Conservation (phyloP, 2,113 vertebrate genomes). For the Tringa solitaria region DNA sequence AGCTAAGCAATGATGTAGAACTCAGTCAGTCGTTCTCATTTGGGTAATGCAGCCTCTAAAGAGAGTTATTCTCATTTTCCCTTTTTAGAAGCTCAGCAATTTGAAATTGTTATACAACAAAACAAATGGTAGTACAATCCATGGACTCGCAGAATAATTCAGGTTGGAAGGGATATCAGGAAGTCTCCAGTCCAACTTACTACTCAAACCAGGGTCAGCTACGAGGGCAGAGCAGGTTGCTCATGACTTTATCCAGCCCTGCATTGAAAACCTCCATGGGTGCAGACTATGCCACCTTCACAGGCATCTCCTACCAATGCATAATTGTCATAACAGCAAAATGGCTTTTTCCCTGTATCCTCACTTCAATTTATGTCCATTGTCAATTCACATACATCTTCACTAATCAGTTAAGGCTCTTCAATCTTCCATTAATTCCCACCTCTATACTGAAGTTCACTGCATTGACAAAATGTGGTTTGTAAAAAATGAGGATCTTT, state of each 20-base stretch:
- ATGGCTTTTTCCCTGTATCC: not conserved
- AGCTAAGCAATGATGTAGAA: not conserved
- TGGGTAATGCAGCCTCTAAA: not conserved
- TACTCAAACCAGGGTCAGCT: not conserved
- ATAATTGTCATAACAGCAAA: not conserved
- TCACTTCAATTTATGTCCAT: not conserved
- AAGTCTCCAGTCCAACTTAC: not conserved
- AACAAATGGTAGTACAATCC: not conserved
- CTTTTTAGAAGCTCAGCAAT: not conserved
- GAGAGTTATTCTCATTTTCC: not conserved
- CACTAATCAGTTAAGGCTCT: not conserved
- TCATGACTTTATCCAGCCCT: not conserved
- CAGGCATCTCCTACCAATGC: not conserved
- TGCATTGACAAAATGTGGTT: not conserved
- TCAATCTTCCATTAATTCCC: not conserved
- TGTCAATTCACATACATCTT: not conserved
- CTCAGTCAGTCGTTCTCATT: not conserved
- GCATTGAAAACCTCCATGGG: not conserved
- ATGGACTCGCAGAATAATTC: not conserved
- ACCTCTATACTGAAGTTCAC: not conserved
- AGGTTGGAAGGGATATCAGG: not conserved
- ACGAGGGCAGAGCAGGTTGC: not conserved
- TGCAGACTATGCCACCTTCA: not conserved
- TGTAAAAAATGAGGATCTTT: not conserved
- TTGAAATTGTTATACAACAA: not conserved